These are phyloP conservation scores for Apogon hyalosoma DNA, from an alignment of 2,797 vertebrate species.

Conservation along the genomic window DNA sequence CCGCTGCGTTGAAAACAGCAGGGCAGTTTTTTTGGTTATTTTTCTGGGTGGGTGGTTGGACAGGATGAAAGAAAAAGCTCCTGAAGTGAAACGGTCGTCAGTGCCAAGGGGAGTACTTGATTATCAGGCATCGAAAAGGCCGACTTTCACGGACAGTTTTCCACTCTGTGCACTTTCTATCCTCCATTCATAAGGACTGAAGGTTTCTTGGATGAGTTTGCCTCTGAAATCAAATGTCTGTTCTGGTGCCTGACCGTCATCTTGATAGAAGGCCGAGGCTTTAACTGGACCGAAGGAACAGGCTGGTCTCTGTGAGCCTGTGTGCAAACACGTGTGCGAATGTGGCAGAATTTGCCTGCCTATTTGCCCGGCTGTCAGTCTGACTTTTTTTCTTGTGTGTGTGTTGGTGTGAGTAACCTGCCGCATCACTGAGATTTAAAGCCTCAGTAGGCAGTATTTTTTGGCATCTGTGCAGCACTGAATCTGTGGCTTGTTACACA, in stretches of 20 bases:
- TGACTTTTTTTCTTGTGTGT: neutral
- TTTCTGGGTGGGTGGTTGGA: conserved; percentile 66
- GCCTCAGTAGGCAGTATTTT: no score
- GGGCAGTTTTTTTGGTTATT: conserved; percentile 2
- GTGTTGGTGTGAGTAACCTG: conserved; percentile 21
- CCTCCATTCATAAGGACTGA: conserved; percentile 74
- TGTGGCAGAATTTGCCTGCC: conserved; percentile 30
- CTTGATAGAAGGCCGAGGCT: conserved; percentile 54
- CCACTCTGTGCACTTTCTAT: conserved; percentile 64
- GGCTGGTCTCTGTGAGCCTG: conserved; percentile 55
- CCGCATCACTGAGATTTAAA: conserved; percentile 18
- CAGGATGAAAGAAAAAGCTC: conserved; percentile 57
- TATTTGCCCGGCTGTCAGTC: conserved; percentile 29
- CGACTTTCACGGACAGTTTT: conserved; percentile 66
- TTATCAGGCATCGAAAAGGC: conserved; percentile 69
- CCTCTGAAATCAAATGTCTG: conserved; percentile 58
- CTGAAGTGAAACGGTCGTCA: conserved; percentile 21
- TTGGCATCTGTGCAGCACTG: no score
- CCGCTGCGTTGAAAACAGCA: conserved; percentile 4
- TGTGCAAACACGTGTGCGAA: conserved; percentile 38
- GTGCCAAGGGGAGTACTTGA: conserved; percentile 61
- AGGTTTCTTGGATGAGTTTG: conserved; percentile 64
- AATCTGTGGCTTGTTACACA: no score
- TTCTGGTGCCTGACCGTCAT: conserved; percentile 58
- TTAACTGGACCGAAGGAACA: conserved; percentile 52